Base-by-base conservation (phyloP, 2,113 vertebrate species). In the Pavo muticus region DNA sequence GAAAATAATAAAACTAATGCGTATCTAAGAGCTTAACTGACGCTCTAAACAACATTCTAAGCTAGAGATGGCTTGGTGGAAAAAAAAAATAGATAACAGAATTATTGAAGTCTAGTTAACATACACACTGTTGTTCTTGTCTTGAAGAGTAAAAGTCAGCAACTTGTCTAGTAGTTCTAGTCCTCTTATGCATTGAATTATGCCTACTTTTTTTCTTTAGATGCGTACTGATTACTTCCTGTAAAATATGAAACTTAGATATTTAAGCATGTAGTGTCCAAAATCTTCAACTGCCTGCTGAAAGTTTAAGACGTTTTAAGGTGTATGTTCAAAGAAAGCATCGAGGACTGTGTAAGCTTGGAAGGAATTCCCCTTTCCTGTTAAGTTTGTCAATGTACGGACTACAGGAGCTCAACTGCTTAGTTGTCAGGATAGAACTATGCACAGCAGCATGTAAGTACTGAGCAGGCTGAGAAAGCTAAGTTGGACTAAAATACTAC, bases 171-270 rank as follows among this genome's bases (percentile, higher is more conserved):
- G 52, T 54, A 27, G 27, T 54, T 70, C 9, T 19, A 14, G 14
- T 32, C 5, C 65, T 29, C 6, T 61, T 29, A 25, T 29, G 10
- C 32, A 48, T 63, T 67, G 48, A 86, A 44, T 11, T 18, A 4
- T 61, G 57, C 2, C 42, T 74, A 29, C 0, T 73, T 69, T 68
- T 77, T 56, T 21, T 70, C 14, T 82, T 78, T 50, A 67, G 48
- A n/a, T 57, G 11, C 25, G 25, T 42, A 79, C 7, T 72, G 47
- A 50, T 70, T 87, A 29, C 80, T 91, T 94, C 27, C 18, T 52
- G 9, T 92, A 78, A 72, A 88, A 30, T 86, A 50, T 80, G 50
- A 88, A 84, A 56, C 67, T 29, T 67, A 86, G 44, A 83, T 83
- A 40, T 9, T 70, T 77, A 54, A 63, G 19, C 10, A 18, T 32